Evolutionary conservation across 2,888 invertebrate genomes (phyloP), one percentile per base, ranked within the genome.

Genomic region (Ophion ellenae): DNA sequence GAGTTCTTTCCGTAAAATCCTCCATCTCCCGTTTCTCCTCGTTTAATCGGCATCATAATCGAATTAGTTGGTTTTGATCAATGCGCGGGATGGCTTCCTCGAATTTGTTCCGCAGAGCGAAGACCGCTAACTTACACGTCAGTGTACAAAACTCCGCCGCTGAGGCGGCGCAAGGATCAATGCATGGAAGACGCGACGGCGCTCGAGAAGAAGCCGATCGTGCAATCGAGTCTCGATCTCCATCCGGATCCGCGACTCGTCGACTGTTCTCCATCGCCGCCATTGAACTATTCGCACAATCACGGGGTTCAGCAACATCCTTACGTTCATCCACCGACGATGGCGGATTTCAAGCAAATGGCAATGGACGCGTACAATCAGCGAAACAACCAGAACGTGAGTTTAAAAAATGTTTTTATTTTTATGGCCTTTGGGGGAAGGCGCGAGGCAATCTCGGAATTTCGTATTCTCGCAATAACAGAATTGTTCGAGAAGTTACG

Each of bases 281-380:
- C 90, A 84, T 83, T 90, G 40, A 90, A 90, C 87, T 90, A 89
- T 74, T 74, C 90, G 14, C 90, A 91, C 70, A 90, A 91, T 88
- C 90, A 90, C 79, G 88, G 85, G 17, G 17, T 79, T 53, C 88
- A 89, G 81, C 89, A 86, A 73, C 91, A 91, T 85, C 83, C 89
- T 69, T 92, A 91, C 87, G 89, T 88, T 81, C 90, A 92, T 81
- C 89, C 91, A 81, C 93, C 93, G 53, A 93, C 93, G 4, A 91
- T 93, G 91, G 93, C 92, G 36, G 93, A 93, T 77, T 93, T 93
- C 86, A 93, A 93, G 78, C 93, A 93, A 87, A 93, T 93, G 91
- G 93, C 93, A 73, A 93, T 92, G 91, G 93, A 93, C 82, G 93
- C 92, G 61, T 93, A 93, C 87, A 93, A 93, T 90, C 93, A 93